Percentiles rank a stretch among this genome's conserved stretches.
Evolutionary conservation across 2,797 vertebrate species (phyloP).

Genomic region (Sebastes baramenuke): DNA sequence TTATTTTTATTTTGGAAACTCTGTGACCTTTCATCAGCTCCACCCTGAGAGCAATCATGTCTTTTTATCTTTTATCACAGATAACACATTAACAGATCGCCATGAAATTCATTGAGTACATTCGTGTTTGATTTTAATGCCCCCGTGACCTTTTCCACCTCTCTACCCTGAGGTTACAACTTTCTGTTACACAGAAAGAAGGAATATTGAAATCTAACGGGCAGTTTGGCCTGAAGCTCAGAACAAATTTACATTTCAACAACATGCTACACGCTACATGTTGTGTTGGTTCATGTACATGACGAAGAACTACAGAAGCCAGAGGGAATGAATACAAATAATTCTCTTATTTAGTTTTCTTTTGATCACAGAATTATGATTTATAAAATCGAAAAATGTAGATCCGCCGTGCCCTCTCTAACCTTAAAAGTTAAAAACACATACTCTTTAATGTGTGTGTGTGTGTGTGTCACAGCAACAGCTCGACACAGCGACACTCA

Average conservation of each 20-base stretch:
- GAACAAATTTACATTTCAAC: neutral
- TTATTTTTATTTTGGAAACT: neutral
- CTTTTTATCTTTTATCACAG: neutral
- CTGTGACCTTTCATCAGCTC: constrained; percentile 5
- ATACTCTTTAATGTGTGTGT: neutral
- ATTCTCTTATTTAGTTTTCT: neutral
- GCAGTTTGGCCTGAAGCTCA: neutral
- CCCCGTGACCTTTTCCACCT: constrained; percentile 35
- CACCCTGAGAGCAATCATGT: neutral
- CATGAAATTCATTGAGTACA: constrained; percentile 13
- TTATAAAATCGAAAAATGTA: neutral
- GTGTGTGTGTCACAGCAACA: neutral
- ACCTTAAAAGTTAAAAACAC: constrained; percentile 10
- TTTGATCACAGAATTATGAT: neutral
- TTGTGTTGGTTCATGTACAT: neutral
- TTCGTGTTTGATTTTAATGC: constrained; percentile 34
- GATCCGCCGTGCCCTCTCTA: neutral
- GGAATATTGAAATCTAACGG: neutral
- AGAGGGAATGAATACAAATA: neutral
- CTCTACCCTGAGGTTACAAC: constrained; percentile 9
- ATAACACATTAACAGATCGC: constrained; percentile 8
- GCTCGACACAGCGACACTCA: constrained; percentile 19
- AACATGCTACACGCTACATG: neutral
- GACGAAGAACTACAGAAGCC: neutral
- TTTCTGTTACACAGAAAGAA: neutral